phyloP scores from a whole-genome alignment of 2,888 invertebrate genomes.

The Zygaena filipendulae region DNA sequence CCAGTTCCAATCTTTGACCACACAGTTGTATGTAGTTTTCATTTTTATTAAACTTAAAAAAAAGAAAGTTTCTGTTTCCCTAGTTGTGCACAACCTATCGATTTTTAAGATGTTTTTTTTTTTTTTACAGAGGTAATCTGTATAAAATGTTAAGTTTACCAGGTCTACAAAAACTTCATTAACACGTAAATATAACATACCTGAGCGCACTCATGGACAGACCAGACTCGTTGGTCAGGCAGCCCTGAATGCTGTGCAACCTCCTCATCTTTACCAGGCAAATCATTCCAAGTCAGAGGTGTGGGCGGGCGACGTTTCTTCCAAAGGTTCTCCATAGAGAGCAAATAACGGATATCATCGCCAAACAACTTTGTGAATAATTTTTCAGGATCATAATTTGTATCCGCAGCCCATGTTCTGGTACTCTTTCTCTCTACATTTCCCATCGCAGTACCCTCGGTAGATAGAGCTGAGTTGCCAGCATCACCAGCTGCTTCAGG shows the following conservation, averaged over 20 bases:
- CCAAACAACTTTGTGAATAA: constrained; percentile 93
- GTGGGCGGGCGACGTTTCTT: constrained; percentile 87
- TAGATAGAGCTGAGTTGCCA: constrained; percentile 66
- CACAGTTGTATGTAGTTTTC: no score
- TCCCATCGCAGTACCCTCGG: constrained; percentile 54
- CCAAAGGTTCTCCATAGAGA: constrained; percentile 97
- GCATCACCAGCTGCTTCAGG: constrained; percentile 87
- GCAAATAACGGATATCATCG: constrained; percentile 93
- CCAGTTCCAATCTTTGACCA: no score
- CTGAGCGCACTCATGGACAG: constrained; percentile 76
- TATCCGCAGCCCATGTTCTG: constrained; percentile 87
- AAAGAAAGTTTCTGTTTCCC: no score
- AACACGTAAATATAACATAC: no score
- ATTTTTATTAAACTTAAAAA: no score
- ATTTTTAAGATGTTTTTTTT: no score
- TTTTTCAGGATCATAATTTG: constrained; percentile 83
- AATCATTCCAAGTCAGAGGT: constrained; percentile 78
- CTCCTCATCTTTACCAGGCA: constrained; percentile 66
- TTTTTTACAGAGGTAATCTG: no score
- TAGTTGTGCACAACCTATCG: no score
- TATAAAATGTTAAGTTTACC: no score
- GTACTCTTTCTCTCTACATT: constrained; percentile 78
- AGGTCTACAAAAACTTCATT: no score
- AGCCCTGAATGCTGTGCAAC: constrained; percentile 59
- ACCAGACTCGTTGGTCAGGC: constrained; percentile 84